phyloP scores from a whole-genome alignment of 2,888 invertebrate genomes.

The Slavum lentiscoides region DNA sequence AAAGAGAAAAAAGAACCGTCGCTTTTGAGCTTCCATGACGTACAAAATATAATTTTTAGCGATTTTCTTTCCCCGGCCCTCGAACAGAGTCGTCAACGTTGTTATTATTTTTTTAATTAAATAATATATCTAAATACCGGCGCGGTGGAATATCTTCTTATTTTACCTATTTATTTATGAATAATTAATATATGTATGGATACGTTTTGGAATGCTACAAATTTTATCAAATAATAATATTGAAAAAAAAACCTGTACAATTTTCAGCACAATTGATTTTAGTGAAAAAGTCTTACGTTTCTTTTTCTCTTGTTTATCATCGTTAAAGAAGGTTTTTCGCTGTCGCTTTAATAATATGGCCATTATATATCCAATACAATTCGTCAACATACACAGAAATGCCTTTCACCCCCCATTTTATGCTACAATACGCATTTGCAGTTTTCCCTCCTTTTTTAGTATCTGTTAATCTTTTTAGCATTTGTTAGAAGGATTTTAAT shows the following conservation, averaged over 20 bases:
- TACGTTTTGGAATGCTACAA: too few relatives aligned
- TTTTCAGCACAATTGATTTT: not conserved
- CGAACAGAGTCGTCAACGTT: too few relatives aligned
- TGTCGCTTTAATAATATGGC: constrained; percentile 2
- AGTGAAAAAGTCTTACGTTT: not conserved
- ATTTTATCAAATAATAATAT: not conserved
- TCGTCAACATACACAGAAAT: constrained; percentile 11
- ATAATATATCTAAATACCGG: too few relatives aligned
- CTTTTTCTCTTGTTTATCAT: not conserved
- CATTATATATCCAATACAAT: constrained; percentile 8
- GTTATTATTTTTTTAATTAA: too few relatives aligned
- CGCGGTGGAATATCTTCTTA: too few relatives aligned
- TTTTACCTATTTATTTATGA: too few relatives aligned
- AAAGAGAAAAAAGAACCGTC: too few relatives aligned
- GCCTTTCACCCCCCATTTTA: not conserved
- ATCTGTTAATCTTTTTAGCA: not conserved
- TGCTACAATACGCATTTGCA: not conserved
- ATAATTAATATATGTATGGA: too few relatives aligned
- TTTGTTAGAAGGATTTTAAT: too few relatives aligned
- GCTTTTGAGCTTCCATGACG: too few relatives aligned
- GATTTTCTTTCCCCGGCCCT: too few relatives aligned
- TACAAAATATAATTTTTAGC: too few relatives aligned
- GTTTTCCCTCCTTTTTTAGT: not conserved
- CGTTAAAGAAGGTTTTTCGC: not conserved
- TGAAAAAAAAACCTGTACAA: not conserved